Evolutionary conservation across 1,140 invertebrate genomes (phyloP).

Genomic region (Drosophila insularis): DNA sequence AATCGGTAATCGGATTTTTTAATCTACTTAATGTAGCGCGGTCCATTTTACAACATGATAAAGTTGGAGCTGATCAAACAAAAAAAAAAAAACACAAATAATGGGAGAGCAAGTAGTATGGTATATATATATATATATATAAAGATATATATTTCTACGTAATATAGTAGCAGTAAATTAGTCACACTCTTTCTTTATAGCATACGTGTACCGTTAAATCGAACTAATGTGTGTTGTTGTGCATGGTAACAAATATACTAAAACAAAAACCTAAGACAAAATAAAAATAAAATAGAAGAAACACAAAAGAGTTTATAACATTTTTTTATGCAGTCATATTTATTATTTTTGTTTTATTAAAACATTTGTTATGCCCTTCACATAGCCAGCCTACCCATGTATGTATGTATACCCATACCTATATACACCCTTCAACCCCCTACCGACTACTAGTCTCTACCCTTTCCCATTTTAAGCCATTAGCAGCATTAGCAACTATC

Average conservation of each 20-base stretch:
- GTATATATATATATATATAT: no score
- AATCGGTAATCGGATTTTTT: background rate
- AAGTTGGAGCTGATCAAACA: background rate
- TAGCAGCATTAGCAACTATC: constrained; percentile 7
- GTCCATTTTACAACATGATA: constrained; percentile 2
- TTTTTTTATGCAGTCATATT: background rate
- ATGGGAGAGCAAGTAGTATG: no score
- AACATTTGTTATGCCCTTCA: constrained; percentile 8
- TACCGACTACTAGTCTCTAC: background rate
- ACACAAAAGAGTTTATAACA: background rate
- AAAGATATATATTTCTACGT: background rate
- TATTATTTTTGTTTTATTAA: background rate
- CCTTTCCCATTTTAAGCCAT: background rate
- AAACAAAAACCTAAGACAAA: background rate
- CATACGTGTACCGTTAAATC: constrained; percentile 6
- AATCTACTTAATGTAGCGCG: background rate
- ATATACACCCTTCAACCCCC: background rate
- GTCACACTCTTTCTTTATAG: constrained; percentile 1
- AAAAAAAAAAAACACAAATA: no score
- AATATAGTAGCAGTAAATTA: background rate
- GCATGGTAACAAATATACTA: background rate
- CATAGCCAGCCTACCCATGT: background rate
- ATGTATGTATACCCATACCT: no score
- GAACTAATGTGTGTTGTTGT: background rate
- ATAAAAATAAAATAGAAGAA: background rate